Evolutionary conservation across 1,140 invertebrate species (phyloP), one percentile per base, ranked within the genome.

Genomic region (Drosophila suzukii): DNA sequence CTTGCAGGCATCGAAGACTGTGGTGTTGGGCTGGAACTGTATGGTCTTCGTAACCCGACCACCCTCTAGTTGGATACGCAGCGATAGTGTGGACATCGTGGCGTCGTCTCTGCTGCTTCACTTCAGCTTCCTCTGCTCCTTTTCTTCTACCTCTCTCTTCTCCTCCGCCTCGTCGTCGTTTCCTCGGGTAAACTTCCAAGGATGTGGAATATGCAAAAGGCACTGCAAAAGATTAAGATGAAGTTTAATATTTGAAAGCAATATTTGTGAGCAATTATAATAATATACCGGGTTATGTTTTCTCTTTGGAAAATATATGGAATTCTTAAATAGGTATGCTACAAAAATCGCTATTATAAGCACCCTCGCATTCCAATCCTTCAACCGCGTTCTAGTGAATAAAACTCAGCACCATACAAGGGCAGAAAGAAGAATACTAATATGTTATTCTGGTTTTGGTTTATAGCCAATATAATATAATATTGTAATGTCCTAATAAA

Each of bases 21-120:
- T 96, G 50, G 96, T 98, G 79, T 96, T 96, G 12, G 98, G 97
- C 93, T 99, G 97, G 93, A 99, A 99, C 93, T 99, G 97, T 94
- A 99, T 98, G 76, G 98, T 99, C 94, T 99, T 99, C 75, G 97
- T 97, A 78, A 98, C 96, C 93, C 97, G 97, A 91, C 96, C 96
- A 78, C 98, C 98, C 80, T 97, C 96, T 90, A 99, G 96, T 89
- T 96, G 96, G 92, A 99, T 98, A 93, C 98, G 98, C 78, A 99
- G 94, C 75, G 98, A 98, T 61, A 99, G 93, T 50, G 96, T 95
- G 75, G 91, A 91, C 91, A 92, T 92, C 54, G 73, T 91, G 66
- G 49, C 57, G 59, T 75, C 60, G 61, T 78, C 47, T 60, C 47
- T 60, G 55, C 50, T 13, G 50, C 32, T 43, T 73, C 8, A 60